A percentile compares a stretch with the other conserved stretches of the same genome.
These are phyloP conservation scores for Masnerella sp. DNA, from an alignment of 2,888 invertebrate genomes.

Conservation along the genomic window DNA sequence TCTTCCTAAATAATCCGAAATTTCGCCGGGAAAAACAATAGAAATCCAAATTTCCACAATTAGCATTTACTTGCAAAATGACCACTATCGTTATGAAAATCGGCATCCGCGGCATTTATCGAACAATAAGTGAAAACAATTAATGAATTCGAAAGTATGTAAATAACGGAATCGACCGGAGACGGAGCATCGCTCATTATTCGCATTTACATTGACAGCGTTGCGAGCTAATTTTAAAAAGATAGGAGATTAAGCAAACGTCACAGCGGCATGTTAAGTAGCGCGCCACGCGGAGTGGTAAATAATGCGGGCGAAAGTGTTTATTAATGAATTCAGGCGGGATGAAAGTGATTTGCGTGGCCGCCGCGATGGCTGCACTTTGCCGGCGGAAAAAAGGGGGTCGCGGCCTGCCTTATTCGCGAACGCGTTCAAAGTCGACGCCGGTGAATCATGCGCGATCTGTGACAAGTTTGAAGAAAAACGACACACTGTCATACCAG, in stretches of 20 bases:
- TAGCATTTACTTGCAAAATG: conserved; percentile 15
- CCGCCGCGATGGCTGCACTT: conserved; percentile 7
- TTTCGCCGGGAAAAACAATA: too few relatives aligned
- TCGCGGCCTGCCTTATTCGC: conserved; percentile 61
- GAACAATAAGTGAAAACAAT: conserved; percentile 40
- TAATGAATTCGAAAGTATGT: conserved; percentile 42
- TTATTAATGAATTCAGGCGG: conserved; percentile 41
- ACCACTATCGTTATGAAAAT: conserved; percentile 12
- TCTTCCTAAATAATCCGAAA: too few relatives aligned
- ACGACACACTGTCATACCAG: conserved; percentile 1
- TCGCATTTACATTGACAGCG: conserved; percentile 25
- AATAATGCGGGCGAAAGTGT: conserved; percentile 48
- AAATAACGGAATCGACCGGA: conserved; percentile 13
- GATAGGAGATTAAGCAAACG: conserved; percentile 22
- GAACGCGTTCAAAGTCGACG: conserved; percentile 64
- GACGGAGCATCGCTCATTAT: conserved; percentile 16
- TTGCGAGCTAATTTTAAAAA: conserved; percentile 7
- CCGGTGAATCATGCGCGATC: conserved; percentile 56
- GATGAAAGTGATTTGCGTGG: conserved; percentile 46
- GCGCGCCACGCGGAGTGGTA: conserved; percentile 20
- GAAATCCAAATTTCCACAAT: conserved; percentile 1
- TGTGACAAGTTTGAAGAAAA: conserved; percentile 12
- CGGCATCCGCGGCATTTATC: conserved; percentile 4
- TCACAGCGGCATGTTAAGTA: conserved; percentile 36
- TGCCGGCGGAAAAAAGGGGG: conserved; percentile 2